Evolutionary conservation across 2,113 vertebrate species (phyloP).

Genomic region (Cynocephalus volans): DNA sequence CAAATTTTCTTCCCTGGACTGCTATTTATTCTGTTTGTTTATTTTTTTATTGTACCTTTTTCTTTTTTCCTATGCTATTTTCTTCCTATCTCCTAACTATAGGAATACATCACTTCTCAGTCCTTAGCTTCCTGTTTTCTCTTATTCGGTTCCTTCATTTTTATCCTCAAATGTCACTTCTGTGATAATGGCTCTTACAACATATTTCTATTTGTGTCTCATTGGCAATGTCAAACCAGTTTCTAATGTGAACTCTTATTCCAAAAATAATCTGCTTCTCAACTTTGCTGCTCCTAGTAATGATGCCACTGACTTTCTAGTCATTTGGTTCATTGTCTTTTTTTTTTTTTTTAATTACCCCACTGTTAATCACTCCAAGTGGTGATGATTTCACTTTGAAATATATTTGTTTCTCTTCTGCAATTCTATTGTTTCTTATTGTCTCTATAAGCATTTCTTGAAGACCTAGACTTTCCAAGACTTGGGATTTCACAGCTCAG

Average conservation of each 20-base stretch:
- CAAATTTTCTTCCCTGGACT: neutral
- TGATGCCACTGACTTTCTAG: neutral
- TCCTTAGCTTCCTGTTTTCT: neutral
- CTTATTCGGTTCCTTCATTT: neutral
- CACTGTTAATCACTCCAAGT: neutral
- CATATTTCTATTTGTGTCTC: neutral
- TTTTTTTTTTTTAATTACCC: neutral
- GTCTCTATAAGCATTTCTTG: slow-evolving; percentile 7
- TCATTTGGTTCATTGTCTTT: neutral
- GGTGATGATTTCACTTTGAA: slow-evolving; percentile 20
- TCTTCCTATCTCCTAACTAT: neutral
- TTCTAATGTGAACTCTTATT: neutral
- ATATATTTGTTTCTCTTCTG: neutral
- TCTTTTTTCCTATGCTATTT: neutral
- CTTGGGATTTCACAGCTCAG: neutral
- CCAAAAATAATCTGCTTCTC: slow-evolving; percentile 24
- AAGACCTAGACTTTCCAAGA: neutral
- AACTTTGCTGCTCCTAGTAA: neutral
- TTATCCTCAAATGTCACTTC: neutral
- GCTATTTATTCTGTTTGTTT: neutral
- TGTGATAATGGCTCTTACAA: neutral
- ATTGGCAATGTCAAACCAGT: neutral
- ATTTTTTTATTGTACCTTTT: neutral
- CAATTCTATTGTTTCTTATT: neutral
- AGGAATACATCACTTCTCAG: neutral